Percentiles rank a stretch among this genome's conserved stretches.
Evolutionary conservation across 35 echinoderm and acorn worm species (phyloP).

Genomic region (Patiria miniata): DNA sequence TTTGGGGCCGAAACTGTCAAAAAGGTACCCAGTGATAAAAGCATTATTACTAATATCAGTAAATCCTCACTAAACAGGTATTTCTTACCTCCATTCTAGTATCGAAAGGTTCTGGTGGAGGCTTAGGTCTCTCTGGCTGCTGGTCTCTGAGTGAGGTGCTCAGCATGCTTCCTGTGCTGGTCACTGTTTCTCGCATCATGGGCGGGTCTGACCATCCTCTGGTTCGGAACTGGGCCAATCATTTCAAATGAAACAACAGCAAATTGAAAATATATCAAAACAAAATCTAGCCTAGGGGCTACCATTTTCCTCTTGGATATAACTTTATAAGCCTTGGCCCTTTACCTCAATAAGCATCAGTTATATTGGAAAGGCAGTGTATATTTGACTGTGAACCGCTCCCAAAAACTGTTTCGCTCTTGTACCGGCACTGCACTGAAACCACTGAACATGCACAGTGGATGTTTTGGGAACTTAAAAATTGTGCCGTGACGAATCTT

Average conservation of each 20-base stretch:
- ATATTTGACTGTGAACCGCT: too few relatives aligned
- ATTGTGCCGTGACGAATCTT: too few relatives aligned
- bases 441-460: too few relatives aligned
- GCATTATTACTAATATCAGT: too few relatives aligned
- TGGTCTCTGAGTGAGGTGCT: constrained; percentile 39
- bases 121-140: constrained; percentile 38
- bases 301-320: neutral
- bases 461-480: too few relatives aligned
- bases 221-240: constrained; percentile 75
- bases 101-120: constrained; percentile 76
- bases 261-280: neutral
- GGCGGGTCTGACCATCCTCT: constrained; percentile 71
- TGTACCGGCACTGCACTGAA: too few relatives aligned
- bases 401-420: too few relatives aligned
- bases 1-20: too few relatives aligned
- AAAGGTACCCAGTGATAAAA: too few relatives aligned
- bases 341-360: neutral
- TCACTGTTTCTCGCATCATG: constrained; percentile 52
- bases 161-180: constrained; percentile 82
- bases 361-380: neutral
- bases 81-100: constrained; percentile 64
- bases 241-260: neutral
- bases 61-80: too few relatives aligned
- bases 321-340: neutral
- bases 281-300: neutral